Conservation (phyloP, 2,888 invertebrate species). For the Harpalus rubripes region DNA sequence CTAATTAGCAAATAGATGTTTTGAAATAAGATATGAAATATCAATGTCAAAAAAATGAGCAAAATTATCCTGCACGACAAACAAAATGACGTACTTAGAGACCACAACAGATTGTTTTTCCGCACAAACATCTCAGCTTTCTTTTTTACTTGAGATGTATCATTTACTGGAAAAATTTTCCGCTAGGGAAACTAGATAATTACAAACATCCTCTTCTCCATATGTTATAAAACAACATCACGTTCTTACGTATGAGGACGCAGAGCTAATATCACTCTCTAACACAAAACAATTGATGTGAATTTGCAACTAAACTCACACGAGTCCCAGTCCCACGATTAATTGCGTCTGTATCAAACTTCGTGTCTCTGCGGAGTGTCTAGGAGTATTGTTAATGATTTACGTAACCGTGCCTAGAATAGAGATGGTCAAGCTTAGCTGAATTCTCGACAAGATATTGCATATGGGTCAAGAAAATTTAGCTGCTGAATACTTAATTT, state of each 20-base stretch:
- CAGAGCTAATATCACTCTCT: slow-evolving; percentile 14
- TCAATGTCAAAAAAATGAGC: not conserved
- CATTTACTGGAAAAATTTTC: slow-evolving; percentile 20
- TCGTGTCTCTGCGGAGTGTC: slow-evolving; percentile 11
- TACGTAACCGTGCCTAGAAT: slow-evolving; percentile 40
- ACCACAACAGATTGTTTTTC: no score
- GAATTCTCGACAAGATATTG: no score
- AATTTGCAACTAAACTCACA: slow-evolving; percentile 47
- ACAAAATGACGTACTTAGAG: no score
- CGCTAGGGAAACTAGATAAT: slow-evolving; percentile 40
- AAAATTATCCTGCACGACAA: no score
- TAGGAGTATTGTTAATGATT: slow-evolving; percentile 25
- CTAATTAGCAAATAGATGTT: not conserved
- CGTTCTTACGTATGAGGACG: slow-evolving; percentile 29
- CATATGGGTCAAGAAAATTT: no score
- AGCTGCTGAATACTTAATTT: no score
- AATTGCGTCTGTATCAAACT: slow-evolving; percentile 55
- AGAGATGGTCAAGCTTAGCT: not conserved
- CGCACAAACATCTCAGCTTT: not conserved
- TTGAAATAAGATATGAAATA: not conserved
- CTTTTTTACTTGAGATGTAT: not conserved
- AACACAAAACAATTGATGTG: slow-evolving; percentile 58
- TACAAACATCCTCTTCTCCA: slow-evolving; percentile 27
- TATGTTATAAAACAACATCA: slow-evolving; percentile 34
- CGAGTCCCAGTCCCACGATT: slow-evolving; percentile 45